Evolutionary conservation across 1,140 invertebrate genomes (phyloP).

Genomic region (Calosoma granatense): DNA sequence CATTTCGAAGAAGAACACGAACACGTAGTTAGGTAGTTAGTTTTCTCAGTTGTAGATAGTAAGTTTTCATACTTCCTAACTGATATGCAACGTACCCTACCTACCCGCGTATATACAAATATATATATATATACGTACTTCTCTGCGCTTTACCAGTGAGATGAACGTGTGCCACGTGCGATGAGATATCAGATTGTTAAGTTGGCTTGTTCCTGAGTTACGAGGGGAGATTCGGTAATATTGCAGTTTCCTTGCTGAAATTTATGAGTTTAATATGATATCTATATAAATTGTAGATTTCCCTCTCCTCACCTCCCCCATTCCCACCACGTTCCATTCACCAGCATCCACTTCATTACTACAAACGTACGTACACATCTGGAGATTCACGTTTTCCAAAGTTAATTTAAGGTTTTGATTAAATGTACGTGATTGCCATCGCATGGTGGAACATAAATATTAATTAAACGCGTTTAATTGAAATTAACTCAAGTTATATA

Average conservation of each 20-base stretch:
- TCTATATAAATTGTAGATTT: slow-evolving; percentile 5
- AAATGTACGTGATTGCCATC: slow-evolving; percentile 2
- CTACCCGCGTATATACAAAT: too few relatives aligned
- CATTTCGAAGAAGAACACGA: too few relatives aligned
- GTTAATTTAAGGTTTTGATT: neutral
- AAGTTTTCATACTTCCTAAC: too few relatives aligned
- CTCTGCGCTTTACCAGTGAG: too few relatives aligned
- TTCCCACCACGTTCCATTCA: too few relatives aligned
- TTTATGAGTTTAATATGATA: slow-evolving; percentile 8
- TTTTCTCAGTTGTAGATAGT: too few relatives aligned
- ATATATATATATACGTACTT: too few relatives aligned
- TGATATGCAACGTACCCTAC: too few relatives aligned
- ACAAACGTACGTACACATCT: neutral
- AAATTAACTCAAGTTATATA: neutral
- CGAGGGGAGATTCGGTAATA: neutral
- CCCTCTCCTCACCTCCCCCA: neutral
- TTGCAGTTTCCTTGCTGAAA: neutral
- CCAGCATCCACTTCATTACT: neutral
- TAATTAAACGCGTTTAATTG: neutral
- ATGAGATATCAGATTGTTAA: slow-evolving; percentile 1
- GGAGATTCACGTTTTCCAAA: slow-evolving; percentile 6
- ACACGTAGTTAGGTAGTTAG: too few relatives aligned
- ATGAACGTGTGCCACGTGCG: too few relatives aligned
- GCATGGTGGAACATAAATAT: neutral
- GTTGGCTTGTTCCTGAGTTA: neutral